These are phyloP conservation scores for Pogonomyrmex barbatus DNA, from an alignment of 1,140 invertebrate genomes.

Conservation along the genomic window DNA sequence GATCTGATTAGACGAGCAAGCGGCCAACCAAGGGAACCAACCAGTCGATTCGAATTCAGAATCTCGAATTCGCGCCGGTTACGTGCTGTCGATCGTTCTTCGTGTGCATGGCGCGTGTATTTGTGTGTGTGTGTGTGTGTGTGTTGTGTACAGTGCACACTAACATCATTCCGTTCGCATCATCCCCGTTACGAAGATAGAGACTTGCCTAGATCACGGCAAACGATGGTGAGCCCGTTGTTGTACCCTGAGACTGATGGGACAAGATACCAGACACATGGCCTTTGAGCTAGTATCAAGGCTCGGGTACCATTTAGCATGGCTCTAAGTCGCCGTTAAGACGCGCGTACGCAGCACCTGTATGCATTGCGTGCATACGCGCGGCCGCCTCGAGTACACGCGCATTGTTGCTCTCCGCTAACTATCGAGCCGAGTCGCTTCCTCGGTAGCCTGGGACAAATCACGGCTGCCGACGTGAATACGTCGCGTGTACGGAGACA, in stretches of 20 bases:
- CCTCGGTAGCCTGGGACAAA: conserved; percentile 40
- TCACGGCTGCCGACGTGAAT: conserved; percentile 54
- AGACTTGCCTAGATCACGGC: conserved; percentile 54
- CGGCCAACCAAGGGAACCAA: conserved; percentile 65
- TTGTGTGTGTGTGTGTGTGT: background rate
- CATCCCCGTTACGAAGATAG: conserved; percentile 46
- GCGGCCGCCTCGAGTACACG: conserved; percentile 14
- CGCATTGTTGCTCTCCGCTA: conserved; percentile 35
- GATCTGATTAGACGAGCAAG: conserved; percentile 79
- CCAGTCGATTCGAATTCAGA: conserved; percentile 79
- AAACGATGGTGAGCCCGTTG: conserved; percentile 43
- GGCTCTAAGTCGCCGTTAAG: conserved; percentile 43
- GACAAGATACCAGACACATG: conserved; percentile 34
- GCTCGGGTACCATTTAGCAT: conserved; percentile 65
- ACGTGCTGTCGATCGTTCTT: conserved; percentile 67
- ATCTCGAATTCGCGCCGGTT: conserved; percentile 78
- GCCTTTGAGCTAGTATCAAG: conserved; percentile 56
- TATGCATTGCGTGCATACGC: conserved; percentile 44
- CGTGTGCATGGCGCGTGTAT: background rate
- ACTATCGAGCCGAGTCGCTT: conserved; percentile 43
- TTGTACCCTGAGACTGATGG: conserved; percentile 62
- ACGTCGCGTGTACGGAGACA: conserved; percentile 14
- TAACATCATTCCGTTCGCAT: conserved; percentile 28
- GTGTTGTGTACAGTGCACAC: background rate
- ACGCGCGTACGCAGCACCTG: background rate